phyloP scores from a whole-genome alignment of 2,113 vertebrate species.

The Hiodon tergisus region DNA sequence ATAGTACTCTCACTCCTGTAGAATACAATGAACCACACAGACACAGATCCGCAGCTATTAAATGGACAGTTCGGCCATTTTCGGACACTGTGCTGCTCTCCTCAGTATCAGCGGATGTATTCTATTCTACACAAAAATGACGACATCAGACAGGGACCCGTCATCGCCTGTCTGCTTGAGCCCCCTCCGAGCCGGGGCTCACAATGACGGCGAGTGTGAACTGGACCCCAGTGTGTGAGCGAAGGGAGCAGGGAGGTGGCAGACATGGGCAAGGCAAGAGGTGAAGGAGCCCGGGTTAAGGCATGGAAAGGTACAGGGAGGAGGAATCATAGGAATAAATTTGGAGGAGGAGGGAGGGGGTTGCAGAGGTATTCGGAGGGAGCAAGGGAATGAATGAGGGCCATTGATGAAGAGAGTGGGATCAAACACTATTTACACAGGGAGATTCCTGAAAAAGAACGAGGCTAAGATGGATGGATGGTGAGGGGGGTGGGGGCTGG shows the following conservation, averaged over 20 bases:
- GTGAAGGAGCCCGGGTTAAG: not conserved
- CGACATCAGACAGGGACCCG: too few relatives aligned
- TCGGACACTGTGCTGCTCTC: too few relatives aligned
- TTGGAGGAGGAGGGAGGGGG: not conserved
- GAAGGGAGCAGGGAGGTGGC: not conserved
- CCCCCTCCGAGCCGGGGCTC: too few relatives aligned
- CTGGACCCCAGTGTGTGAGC: not conserved
- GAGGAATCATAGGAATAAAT: not conserved
- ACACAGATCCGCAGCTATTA: too few relatives aligned
- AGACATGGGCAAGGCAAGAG: not conserved
- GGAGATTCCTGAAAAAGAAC: constrained; percentile 23
- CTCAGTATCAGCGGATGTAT: too few relatives aligned
- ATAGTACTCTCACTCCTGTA: not conserved
- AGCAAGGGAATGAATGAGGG: constrained; percentile 21
- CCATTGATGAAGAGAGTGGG: constrained; percentile 22
- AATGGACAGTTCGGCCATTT: too few relatives aligned
- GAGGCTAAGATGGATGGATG: not conserved
- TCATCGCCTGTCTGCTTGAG: too few relatives aligned
- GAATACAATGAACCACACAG: too few relatives aligned
- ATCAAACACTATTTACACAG: constrained; percentile 26
- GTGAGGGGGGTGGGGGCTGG: not conserved
- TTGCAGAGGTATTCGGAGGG: not conserved
- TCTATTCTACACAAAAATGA: too few relatives aligned
- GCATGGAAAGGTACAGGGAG: not conserved
- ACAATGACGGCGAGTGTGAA: not conserved